A percentile compares a stretch with the other conserved stretches of the same genome.
These are phyloP conservation scores for Drosophila ironensis DNA, from an alignment of 1,140 invertebrate genomes.

Conservation along the genomic window DNA sequence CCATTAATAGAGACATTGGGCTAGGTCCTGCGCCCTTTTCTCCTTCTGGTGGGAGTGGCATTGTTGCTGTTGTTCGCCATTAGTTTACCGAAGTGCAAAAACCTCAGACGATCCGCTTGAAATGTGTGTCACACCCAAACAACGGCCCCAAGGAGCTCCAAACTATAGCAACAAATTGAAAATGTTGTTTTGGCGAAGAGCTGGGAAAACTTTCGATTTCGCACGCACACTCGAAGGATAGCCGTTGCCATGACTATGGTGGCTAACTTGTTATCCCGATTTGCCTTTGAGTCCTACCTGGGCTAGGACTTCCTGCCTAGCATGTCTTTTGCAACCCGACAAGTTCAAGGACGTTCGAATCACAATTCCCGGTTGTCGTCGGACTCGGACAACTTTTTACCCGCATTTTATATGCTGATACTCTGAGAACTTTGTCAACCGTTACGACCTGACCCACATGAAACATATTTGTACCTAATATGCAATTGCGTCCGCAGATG, in stretches of 20 bases:
- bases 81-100: conserved; percentile 32
- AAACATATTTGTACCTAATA: conserved; percentile 40
- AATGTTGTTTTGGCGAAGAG: conserved; percentile 2
- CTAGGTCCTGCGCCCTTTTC: conserved; percentile 38
- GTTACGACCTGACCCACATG: conserved; percentile 49
- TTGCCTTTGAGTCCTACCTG: conserved; percentile 13
- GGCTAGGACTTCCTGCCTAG: conserved; percentile 17
- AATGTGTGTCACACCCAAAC: conserved; percentile 71
- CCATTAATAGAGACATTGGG: conserved; percentile 50
- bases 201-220: conserved; percentile 42
- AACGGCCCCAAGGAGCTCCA: conserved; percentile 11
- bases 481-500: conserved; percentile 13
- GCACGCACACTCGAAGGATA: conserved; percentile 41
- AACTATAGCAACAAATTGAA: conserved; percentile 39
- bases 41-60: conserved; percentile 13
- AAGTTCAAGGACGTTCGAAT: conserved; percentile 75
- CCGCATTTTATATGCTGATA: not conserved
- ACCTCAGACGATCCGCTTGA: conserved; percentile 36
- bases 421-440: conserved; percentile 38
- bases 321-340: conserved; percentile 21
- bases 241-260: conserved; percentile 61
- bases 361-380: not conserved
- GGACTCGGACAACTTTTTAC: conserved; percentile 1
- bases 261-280: conserved; percentile 66
- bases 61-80: conserved; percentile 29